Evolutionary conservation across 2,888 invertebrate species (phyloP), one percentile per base, ranked within the genome.

Genomic region (Aleiodes testaceus): DNA sequence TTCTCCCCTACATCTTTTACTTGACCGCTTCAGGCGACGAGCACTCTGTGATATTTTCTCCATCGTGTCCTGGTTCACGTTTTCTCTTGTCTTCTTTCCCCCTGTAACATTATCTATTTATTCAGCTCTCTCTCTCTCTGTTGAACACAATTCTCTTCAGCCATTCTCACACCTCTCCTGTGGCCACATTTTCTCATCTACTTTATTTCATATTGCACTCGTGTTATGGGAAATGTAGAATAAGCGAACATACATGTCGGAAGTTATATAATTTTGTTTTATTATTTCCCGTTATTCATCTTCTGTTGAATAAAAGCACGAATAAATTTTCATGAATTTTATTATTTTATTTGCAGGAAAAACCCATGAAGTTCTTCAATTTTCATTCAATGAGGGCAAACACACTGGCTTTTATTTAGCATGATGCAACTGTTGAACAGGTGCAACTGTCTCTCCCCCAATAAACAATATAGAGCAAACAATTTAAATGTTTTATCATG

Each of bases 11-110:
- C 59, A 30, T 59, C 45, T 55, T 59, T 59, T 30, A 59, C 59
- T 45, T 53, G 67, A 67, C 53, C 53, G 67, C 67, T 67, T 30
- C 11, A 16, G 45, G 67, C 67, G 44, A 44, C 55, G 42, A 4
- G 36, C 14, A 18, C 50, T 14, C 45, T 55, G 47, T 22, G 44
- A 59, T 67, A 67, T 67, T 67, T 67, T 42, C 45, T 61, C 36
- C 26, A 5, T 2, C 42, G 49, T 61, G 65, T 73, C 73, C 59
- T 42, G 36, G 42, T 59, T 59, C 59, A 49, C 69, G 44, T 53
- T 45, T 36, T 50, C 26, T 55, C 73, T 71, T 72, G 61, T 73
- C 70, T 72, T 66, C 72, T 66, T 49, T 70, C 61, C 47, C 49
- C 59, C 59, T 72, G 71, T 26, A 47, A 36, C 61, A 64, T 70